A percentile compares a stretch with the other conserved stretches of the same genome.
Conservation (phyloP, 2,888 invertebrate genomes). For the Scaptomyza caliginosa region DNA sequence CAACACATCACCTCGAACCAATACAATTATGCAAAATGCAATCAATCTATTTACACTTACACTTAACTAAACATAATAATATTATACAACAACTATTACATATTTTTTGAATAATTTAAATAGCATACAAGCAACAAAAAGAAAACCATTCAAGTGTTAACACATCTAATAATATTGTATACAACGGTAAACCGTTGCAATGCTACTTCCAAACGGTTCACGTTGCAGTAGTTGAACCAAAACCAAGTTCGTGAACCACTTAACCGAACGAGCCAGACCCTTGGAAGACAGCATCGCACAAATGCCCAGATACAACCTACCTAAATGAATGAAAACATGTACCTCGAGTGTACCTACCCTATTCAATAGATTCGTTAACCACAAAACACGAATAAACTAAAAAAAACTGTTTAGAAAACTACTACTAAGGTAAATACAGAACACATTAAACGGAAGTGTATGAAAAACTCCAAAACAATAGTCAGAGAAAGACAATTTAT, state of each 20-base stretch:
- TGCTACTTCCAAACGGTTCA: constrained; percentile 12
- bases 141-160: constrained; percentile 13
- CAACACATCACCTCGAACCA: constrained; percentile 6
- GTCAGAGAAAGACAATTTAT: constrained; percentile 62
- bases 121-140: constrained; percentile 9
- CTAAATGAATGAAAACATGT: constrained; percentile 35
- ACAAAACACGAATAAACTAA: constrained; percentile 11
- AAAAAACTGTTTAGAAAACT: constrained; percentile 61
- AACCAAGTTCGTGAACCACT: neutral
- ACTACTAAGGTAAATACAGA: constrained; percentile 70
- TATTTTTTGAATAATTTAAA: constrained; percentile 64
- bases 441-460: constrained; percentile 23
- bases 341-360: constrained; percentile 68
- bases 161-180: neutral
- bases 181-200: constrained; percentile 14
- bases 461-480: neutral
- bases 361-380: constrained; percentile 13
- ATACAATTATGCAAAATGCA: constrained; percentile 17
- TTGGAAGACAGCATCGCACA: constrained; percentile 20
- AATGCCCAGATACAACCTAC: neutral
- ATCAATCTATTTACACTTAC: constrained; percentile 28
- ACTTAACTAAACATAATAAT: constrained; percentile 9
- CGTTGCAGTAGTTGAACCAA: neutral
- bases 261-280: too few relatives aligned
- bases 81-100: constrained; percentile 32